phyloP scores from a whole-genome alignment of 2,113 vertebrate genomes.

The Prinia subflava region DNA sequence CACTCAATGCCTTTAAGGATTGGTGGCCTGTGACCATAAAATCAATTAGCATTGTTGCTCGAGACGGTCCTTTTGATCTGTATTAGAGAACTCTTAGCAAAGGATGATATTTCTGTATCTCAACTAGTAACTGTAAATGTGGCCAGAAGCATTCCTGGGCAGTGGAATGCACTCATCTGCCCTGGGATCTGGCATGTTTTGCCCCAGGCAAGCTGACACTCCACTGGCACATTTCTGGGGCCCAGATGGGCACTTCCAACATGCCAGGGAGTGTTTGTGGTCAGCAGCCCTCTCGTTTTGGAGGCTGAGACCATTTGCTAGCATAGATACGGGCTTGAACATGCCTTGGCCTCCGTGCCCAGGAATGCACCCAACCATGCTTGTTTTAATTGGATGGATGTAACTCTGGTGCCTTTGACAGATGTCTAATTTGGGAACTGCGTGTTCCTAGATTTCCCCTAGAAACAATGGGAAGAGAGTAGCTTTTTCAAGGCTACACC shows the following conservation, averaged over 20 bases:
- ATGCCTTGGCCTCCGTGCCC: background rate
- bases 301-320: background rate
- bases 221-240: background rate
- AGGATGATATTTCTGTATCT: background rate
- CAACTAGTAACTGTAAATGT: background rate
- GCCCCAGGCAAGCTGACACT: background rate
- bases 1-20: background rate
- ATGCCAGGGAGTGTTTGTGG: background rate
- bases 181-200: background rate
- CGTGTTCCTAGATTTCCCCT: background rate
- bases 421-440: background rate
- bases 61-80: background rate
- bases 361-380: background rate
- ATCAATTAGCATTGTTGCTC: background rate
- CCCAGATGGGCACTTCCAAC: background rate
- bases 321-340: background rate
- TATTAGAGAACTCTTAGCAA: background rate
- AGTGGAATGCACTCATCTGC: background rate
- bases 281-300: background rate
- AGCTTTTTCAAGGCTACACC: background rate
- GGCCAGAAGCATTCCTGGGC: background rate
- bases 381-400: background rate
- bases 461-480: background rate
- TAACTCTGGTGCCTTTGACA: background rate
- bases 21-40: background rate